Base-by-base conservation (phyloP, 2,888 invertebrate genomes). In the Drosophila dives region DNA sequence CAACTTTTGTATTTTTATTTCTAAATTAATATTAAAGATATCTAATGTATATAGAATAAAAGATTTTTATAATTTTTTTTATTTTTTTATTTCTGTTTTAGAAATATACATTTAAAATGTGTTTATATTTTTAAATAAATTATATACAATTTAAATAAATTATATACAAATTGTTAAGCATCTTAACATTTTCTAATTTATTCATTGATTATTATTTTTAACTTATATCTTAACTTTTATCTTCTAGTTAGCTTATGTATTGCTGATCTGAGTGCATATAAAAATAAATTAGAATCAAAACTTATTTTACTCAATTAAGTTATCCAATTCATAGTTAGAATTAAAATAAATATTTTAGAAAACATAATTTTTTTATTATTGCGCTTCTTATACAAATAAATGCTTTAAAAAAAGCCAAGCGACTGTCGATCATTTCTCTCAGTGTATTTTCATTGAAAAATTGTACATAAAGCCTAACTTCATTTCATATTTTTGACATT, bases 401-500 rank as follows among this genome's bases (percentile, higher is more conserved):
- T 50, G 10, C 17, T 17, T 17, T n/a, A 1, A 29, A 29, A 29
- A 3, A 17, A 17, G 15, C 29, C 49, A 2, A 4, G 23, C 1
- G 20, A 3, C 3, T 45, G 2, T 32, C 1, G 2, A 2, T 17
- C 0, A 17, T 74, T 86, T 85, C 51, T 75, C 49, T 6, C 64
- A 64, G 87, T 80, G 86, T 29, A 66, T 1, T 64, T 64, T 66
- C 68, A 77, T 80, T 79, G 80, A 81, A 74, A 70, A 62, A 66
- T 68, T 82, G 73, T 72, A 78, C 70, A 80, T 68, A 80, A 75
- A 71, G 73, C 68, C 76, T 76, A 80, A 74, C 80, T 79, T 79
- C 84, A 77, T 76, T 80, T 80, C 80, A 83, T 80, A 85, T 77
- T 78, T 88, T 79, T 86, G 84, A 85, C 81, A 84, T 86, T 83